Base-by-base conservation (phyloP, 2,888 invertebrate species). In the Gortyna flavago region DNA sequence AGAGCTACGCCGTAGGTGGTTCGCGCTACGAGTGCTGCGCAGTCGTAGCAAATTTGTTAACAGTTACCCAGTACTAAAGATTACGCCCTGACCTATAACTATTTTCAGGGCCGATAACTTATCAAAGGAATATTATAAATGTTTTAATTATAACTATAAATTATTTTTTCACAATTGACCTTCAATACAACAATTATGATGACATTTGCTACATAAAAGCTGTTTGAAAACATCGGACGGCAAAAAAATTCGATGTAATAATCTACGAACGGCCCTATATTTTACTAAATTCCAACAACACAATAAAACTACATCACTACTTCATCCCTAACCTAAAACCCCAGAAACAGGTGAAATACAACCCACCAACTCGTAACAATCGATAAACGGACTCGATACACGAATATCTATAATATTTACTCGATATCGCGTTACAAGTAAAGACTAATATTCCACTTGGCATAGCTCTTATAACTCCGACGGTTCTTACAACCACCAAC, bases 381-480 rank as follows among this genome's bases (percentile, higher is more conserved):
- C 83, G 80, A 84, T 77, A 85, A 87, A 89, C 80, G 72, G 74
- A 82, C 85, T 84, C 85, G 86, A 87, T 87, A 89, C 88, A 85
- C 88, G 90, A 90, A 89, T 88, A 88, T 86, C 85, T 79, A 85
- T 85, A 87, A 81, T 88, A 90, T 80, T 81, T 79, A 79, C 83
- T 83, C 79, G 79, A 78, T 89, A 91, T 91, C 89, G 89, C 88
- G 91, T 92, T 91, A 91, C 91, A 87, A 90, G 84, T 88, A 87
- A 90, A 85, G 86, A 88, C 90, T 91, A 92, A 91, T 90, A 91
- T 89, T 89, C 88, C 88, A 88, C 88, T 90, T 89, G 87, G 84
- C 86, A 82, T 87, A 71, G 80, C 88, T 89, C 88, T 86, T 88
- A 87, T 86, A 89, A 90, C 88, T 88, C 83, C 75, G 66, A 75